These are phyloP conservation scores for Ridgeia piscesae DNA, from an alignment of 1,140 invertebrate genomes.

Conservation along the genomic window DNA sequence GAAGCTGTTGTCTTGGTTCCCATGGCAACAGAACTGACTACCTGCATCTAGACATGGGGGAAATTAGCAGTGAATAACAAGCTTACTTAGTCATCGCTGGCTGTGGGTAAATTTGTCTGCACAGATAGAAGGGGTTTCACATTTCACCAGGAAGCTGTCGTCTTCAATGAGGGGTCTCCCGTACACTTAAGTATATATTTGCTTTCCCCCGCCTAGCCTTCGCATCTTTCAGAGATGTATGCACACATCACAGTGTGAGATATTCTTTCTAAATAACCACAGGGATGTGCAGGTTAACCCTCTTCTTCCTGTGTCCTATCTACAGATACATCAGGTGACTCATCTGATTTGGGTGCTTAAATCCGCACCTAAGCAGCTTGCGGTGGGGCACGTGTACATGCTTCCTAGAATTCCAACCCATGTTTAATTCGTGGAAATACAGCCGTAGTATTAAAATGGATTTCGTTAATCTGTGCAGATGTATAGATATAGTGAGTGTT, in stretches of 20 bases:
- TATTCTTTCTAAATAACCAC: not conserved
- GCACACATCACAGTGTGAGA: not conserved
- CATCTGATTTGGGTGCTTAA: not conserved
- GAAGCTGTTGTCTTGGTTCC: not conserved
- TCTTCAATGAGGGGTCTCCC: not conserved
- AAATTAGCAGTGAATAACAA: not conserved
- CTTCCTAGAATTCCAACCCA: not conserved
- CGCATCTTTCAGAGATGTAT: not conserved
- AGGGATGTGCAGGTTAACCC: not conserved
- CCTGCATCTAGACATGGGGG: not conserved
- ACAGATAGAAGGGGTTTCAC: not conserved
- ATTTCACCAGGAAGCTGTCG: not conserved
- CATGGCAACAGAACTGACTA: not conserved
- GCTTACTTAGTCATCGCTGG: not conserved
- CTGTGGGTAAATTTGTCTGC: not conserved
- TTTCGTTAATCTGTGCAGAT: not conserved
- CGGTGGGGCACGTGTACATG: not conserved
- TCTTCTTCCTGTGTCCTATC: not conserved
- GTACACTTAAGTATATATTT: not conserved
- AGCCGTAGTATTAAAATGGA: not conserved
- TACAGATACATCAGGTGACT: not conserved
- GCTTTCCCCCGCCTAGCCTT: not conserved
- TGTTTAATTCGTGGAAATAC: not conserved
- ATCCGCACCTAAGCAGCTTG: not conserved
- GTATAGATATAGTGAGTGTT: not conserved